Base-by-base conservation (phyloP, 2,797 vertebrate species). In the Semaprochilodus insignis region DNA sequence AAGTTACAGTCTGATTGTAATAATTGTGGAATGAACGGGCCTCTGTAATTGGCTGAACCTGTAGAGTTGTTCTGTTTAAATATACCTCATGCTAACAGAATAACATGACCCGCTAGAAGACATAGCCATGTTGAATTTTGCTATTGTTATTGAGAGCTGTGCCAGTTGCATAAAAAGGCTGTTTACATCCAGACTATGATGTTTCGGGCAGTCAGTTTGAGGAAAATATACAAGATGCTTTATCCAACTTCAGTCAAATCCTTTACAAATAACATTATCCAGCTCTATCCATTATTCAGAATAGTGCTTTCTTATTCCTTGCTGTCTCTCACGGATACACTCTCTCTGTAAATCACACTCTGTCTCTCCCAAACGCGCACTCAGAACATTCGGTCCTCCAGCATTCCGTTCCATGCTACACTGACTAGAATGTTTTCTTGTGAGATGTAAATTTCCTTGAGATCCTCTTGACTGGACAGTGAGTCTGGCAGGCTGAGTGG, bases 311-410 rank as follows among this genome's bases (percentile, higher is more conserved):
- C 40, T 44, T 44, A 44, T 44, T 44, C 40, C 8, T 44, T 10
- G 40, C 62, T 73, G 66, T 54, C 17, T 67, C 27, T 82, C 51
- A 19, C 19, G 31, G 31, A 31, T 31, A 40, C 40, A 40, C 40
- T 36, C 78, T 71, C 27, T 48, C n/a, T 83, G 34, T 80, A 19
- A 67, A 76, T 74, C 78, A 74, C 51, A 67, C 71, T 76, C 54
- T 80, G 5, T 40, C 40, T 40, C 40, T 40, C 40, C 11, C 44
- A 48, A 54, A 67, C 54, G 67, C 81, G 66, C 40, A 63, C 77
- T 80, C 31, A 75, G 84, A 85, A 63, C 80, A 65, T 71, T 82
- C 63, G 63, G 76, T 80, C 66, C 4, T 82, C 44, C 78, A 57
- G 62, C 73, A 40, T 74, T 19, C 17, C 1, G 52, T 76, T 84